phyloP scores from a whole-genome alignment of 2,888 invertebrate species.

The Latheticus oryzae region DNA sequence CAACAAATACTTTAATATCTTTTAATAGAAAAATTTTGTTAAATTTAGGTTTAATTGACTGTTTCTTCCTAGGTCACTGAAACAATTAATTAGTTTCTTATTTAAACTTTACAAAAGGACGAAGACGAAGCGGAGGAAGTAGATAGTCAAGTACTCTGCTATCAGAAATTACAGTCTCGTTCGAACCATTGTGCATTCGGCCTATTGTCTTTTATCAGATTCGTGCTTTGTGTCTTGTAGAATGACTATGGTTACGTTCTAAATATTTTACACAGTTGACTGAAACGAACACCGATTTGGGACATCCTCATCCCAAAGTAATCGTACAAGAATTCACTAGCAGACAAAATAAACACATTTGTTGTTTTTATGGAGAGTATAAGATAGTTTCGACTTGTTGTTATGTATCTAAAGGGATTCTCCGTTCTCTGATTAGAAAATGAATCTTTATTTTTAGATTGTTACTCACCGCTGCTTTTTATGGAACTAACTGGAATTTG shows the following conservation, averaged over 20 bases:
- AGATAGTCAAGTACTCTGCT: slow-evolving; percentile 18
- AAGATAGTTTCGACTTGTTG: slow-evolving; percentile 8
- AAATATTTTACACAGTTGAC: slow-evolving; percentile 30
- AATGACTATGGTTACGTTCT: slow-evolving; percentile 31
- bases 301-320: slow-evolving; percentile 23
- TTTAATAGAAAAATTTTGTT: neutral
- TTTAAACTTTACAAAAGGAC: slow-evolving; percentile 29
- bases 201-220: slow-evolving; percentile 38
- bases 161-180: slow-evolving; percentile 35
- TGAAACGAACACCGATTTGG: slow-evolving; percentile 11
- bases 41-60: neutral
- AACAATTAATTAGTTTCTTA: slow-evolving; percentile 35
- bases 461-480: slow-evolving; percentile 57
- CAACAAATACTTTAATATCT: neutral
- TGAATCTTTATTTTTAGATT: slow-evolving; percentile 2
- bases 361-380: slow-evolving; percentile 5
- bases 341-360: slow-evolving; percentile 21
- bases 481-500: slow-evolving; percentile 71
- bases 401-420: slow-evolving; percentile 1
- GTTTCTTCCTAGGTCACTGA: slow-evolving; percentile 7
- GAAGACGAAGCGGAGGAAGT: slow-evolving; percentile 13
- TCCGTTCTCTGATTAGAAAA: slow-evolving; percentile 6
- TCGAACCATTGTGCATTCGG: slow-evolving; percentile 31
- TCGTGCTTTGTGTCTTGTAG: slow-evolving; percentile 32
- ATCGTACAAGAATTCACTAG: slow-evolving; percentile 21